Conservation (phyloP, 2,888 invertebrate genomes). For the Archips crataeganus region DNA sequence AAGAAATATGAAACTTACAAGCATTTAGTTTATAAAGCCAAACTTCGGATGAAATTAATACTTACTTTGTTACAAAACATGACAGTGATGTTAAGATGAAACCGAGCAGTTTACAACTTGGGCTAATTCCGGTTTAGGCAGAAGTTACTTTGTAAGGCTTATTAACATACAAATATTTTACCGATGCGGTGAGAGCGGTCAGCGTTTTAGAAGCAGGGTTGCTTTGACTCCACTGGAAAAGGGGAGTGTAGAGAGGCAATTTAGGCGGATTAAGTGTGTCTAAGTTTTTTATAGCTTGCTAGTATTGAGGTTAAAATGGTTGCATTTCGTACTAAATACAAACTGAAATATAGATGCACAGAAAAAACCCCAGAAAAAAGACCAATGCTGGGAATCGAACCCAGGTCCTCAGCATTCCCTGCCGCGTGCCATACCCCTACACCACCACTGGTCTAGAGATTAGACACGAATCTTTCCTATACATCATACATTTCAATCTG, state of each 20-base stretch:
- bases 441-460: too few relatives aligned
- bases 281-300: not conserved
- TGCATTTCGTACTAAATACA: too few relatives aligned
- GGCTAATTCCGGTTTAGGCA: conserved; percentile 20
- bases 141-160: conserved; percentile 16
- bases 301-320: too few relatives aligned
- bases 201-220: conserved; percentile 34
- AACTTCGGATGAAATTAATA: conserved; percentile 31
- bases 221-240: not conserved
- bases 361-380: too few relatives aligned
- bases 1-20: conserved; percentile 1
- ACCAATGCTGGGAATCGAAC: too few relatives aligned
- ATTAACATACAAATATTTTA: conserved; percentile 36
- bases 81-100: conserved; percentile 9
- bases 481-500: too few relatives aligned
- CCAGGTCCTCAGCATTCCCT: too few relatives aligned
- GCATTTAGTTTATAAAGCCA: conserved; percentile 12
- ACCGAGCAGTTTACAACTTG: conserved; percentile 15
- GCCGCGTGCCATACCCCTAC: too few relatives aligned
- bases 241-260: not conserved
- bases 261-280: not conserved
- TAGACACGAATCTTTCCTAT: too few relatives aligned
- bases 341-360: too few relatives aligned
- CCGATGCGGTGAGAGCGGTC: conserved; percentile 28
- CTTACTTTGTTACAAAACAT: conserved; percentile 26